Evolutionary conservation across 2,888 invertebrate species (phyloP).

Genomic region (Punctoribates punctum): DNA sequence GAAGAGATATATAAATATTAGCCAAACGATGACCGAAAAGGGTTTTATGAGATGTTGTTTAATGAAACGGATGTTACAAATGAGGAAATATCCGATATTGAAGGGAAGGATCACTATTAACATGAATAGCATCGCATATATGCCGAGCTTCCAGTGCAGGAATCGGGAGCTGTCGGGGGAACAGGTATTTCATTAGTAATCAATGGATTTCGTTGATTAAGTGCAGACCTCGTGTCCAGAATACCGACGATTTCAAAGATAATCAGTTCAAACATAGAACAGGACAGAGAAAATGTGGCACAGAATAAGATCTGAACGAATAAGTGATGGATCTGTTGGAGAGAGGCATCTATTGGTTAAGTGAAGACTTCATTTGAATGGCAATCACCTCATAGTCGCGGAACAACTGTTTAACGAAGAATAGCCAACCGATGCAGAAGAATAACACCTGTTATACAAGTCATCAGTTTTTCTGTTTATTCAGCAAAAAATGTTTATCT

Average conservation of each 20-base stretch:
- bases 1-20: slow-evolving; percentile 87
- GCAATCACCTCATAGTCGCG: slow-evolving; percentile 78
- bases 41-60: slow-evolving; percentile 70
- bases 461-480: background rate
- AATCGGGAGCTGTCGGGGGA: slow-evolving; percentile 69
- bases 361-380: background rate
- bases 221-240: slow-evolving; percentile 75
- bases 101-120: slow-evolving; percentile 94
- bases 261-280: slow-evolving; percentile 98
- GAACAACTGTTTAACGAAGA: slow-evolving; percentile 95
- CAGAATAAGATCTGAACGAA: slow-evolving; percentile 94
- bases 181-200: background rate
- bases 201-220: background rate
- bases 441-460: slow-evolving; percentile 69
- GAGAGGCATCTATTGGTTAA: slow-evolving; percentile 25
- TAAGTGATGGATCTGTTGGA: slow-evolving; percentile 71
- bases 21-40: slow-evolving; percentile 78
- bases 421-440: slow-evolving; percentile 95
- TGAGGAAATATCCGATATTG: slow-evolving; percentile 90
- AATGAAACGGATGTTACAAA: slow-evolving; percentile 75
- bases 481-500: background rate
- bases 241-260: slow-evolving; percentile 98
- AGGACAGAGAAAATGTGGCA: slow-evolving; percentile 88
- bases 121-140: slow-evolving; percentile 85
- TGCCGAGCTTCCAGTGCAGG: slow-evolving; percentile 89